These are phyloP conservation scores for Acipenser oxyrinchus DNA, from an alignment of 2,797 vertebrate species.

Conservation along the genomic window DNA sequence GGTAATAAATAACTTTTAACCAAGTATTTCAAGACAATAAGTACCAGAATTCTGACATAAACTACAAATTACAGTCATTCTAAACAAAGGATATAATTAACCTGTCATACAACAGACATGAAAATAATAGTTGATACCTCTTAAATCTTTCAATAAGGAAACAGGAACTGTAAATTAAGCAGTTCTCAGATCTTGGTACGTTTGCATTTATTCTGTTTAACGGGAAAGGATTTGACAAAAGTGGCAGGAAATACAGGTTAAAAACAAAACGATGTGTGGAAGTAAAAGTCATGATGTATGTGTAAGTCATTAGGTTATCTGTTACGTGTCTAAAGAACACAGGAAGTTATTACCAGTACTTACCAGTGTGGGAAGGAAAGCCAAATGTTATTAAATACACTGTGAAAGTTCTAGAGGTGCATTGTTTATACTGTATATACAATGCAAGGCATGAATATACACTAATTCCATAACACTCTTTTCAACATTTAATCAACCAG, in stretches of 20 bases:
- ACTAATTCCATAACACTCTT: too few relatives aligned
- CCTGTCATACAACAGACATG: not conserved
- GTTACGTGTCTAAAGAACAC: constrained; percentile 39
- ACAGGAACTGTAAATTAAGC: constrained; percentile 3
- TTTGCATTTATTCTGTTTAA: not conserved
- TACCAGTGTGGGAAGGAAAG: too few relatives aligned
- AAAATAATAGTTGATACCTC: not conserved
- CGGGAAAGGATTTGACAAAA: not conserved
- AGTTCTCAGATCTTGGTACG: not conserved
- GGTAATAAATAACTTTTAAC: not conserved
- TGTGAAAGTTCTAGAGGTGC: too few relatives aligned
- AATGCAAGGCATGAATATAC: too few relatives aligned
- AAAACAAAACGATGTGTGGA: constrained; percentile 15
- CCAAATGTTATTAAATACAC: too few relatives aligned
- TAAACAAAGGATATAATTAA: constrained; percentile 4
- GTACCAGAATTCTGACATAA: not conserved
- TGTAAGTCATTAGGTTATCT: constrained; percentile 46
- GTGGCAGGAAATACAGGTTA: not conserved
- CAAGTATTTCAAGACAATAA: not conserved
- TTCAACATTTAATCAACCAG: too few relatives aligned
- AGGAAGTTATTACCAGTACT: constrained; percentile 10
- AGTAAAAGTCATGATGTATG: constrained; percentile 40
- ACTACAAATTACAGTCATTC: not conserved
- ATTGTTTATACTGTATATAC: too few relatives aligned
- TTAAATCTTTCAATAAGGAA: constrained; percentile 1